Evolutionary conservation across 2,797 vertebrate species (phyloP).

Genomic region (Glyptemys insculpta): DNA sequence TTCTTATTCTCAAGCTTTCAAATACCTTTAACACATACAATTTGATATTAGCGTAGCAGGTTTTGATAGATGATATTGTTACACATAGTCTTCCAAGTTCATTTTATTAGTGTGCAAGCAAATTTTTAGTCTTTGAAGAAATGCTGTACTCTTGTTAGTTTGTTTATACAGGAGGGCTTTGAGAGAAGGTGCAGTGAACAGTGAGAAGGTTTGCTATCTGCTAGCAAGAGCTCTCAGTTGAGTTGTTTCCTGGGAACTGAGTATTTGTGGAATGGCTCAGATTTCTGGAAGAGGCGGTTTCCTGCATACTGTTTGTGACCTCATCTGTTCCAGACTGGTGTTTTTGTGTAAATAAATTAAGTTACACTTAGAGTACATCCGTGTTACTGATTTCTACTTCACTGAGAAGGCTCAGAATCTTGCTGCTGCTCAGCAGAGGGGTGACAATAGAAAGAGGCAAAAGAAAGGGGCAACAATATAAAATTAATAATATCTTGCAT

Average conservation of each 20-base stretch:
- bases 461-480: neutral
- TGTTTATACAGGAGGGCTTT: neutral
- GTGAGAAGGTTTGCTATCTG: neutral
- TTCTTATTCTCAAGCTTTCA: neutral
- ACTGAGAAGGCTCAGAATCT: neutral
- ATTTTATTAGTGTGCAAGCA: neutral
- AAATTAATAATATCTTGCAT: neutral
- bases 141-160: neutral
- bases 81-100: neutral
- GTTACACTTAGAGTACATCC: no score
- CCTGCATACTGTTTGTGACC: neutral
- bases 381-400: neutral
- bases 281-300: neutral
- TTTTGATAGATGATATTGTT: neutral
- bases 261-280: neutral
- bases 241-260: neutral
- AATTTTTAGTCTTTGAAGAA: neutral
- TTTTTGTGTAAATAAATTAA: neutral
- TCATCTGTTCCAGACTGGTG: neutral
- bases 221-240: neutral
- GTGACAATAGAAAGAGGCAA: neutral
- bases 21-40: neutral
- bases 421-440: neutral
- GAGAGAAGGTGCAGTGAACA: neutral
- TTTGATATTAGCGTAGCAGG: neutral